Base-by-base conservation (phyloP, 2,797 vertebrate genomes). In the Cephalopachus bancanus region DNA sequence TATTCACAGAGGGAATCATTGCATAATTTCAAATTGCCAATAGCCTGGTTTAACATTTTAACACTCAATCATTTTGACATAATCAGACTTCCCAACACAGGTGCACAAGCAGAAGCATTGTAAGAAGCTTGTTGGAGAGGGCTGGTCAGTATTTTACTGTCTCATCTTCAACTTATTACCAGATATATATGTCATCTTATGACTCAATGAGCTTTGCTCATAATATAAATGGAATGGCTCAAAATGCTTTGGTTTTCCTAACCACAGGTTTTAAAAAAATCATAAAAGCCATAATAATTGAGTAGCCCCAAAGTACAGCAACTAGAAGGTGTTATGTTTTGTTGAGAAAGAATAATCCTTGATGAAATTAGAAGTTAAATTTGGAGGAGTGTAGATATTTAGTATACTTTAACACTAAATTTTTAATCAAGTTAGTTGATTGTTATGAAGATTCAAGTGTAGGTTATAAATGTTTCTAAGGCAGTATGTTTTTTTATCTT, bases 401-500 rank as follows among this genome's bases (percentile, higher is more conserved):
- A 84, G 30, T 91, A 49, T 90, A 49, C 16, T 76, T 16, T 28
- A 86, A 59, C 33, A 83, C 10, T 55, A 69, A 64, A 7, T 67
- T 83, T 95, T 94, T 51, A 86, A 80, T 87, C 49, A 49, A 59
- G 11, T 89, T 72, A 92, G 49, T 44, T 91, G 49, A 86, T 57
- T n/a, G 12, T 30, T 83, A 10, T 74, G 7, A 97, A 90, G 14
- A 81, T 3, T 64, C 30, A 67, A 33, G 9, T 11, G n/a, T 64
- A 83, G 9, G 9, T 15, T 92, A 14, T 74, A 75, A 65, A 79
- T 60, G 15, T 80, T 64, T 84, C 30, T 20, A 64, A 91, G 14
- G 10, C 0, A 65, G 1, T 53, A 33, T 59, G 11, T 5, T 37
- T 89, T 44, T 44, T 44, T 44, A 44, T 5, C 37, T 37, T 5